Evolutionary conservation across 2,888 invertebrate genomes (phyloP).

Genomic region (Prenolepis imparis): DNA sequence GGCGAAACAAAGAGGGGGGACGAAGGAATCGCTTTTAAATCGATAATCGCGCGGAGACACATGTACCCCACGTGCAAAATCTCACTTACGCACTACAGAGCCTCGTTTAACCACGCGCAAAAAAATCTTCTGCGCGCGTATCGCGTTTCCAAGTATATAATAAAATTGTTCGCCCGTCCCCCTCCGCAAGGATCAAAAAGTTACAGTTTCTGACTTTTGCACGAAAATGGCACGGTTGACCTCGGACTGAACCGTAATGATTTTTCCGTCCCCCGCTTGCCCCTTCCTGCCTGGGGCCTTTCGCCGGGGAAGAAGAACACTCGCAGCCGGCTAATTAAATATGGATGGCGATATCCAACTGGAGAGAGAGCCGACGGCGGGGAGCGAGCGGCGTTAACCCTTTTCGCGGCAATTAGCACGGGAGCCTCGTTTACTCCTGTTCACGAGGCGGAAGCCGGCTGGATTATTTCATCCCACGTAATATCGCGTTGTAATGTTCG

Average conservation of each 20-base stretch:
- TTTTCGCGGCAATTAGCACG: conserved; percentile 84
- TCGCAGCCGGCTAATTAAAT: conserved; percentile 81
- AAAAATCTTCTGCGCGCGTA: not conserved
- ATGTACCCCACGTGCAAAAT: not conserved
- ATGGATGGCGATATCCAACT: conserved; percentile 82
- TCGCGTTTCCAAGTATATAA: not conserved
- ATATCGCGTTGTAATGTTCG: conserved; percentile 85
- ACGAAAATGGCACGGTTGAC: conserved; percentile 50
- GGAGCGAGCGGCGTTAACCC: conserved; percentile 80
- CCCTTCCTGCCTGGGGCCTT: conserved; percentile 33
- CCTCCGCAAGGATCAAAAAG: conserved; percentile 9
- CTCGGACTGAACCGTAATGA: conserved; percentile 59
- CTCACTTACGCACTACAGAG: not conserved
- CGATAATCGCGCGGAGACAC: conserved; percentile 47
- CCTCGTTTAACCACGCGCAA: not conserved
- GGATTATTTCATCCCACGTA: conserved; percentile 85
- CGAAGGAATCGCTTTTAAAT: conserved; percentile 54
- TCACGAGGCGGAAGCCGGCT: conserved; percentile 79
- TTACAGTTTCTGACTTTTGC: conserved; percentile 8
- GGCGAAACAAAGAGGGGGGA: conserved; percentile 48
- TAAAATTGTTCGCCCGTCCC: not conserved
- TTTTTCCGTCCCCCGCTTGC: conserved; percentile 54
- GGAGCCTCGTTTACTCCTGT: conserved; percentile 82
- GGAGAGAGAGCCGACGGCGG: conserved; percentile 48
- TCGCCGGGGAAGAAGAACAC: conserved; percentile 66